Conservation (phyloP, 2,113 vertebrate species). For the Gallinago media region DNA sequence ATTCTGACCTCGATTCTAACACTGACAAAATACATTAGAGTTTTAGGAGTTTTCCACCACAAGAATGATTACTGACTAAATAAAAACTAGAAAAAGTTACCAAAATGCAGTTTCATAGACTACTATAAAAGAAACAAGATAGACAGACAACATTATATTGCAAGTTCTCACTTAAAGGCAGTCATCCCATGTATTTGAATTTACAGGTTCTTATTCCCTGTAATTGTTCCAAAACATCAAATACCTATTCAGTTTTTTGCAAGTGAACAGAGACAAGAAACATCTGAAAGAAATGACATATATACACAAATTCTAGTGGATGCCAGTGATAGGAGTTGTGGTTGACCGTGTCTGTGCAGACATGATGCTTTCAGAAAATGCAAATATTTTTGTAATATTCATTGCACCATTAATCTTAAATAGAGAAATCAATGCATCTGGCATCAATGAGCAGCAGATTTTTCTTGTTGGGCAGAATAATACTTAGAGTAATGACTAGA, state of each 20-base stretch:
- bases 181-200: background rate
- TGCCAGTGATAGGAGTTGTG: background rate
- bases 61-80: background rate
- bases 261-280: background rate
- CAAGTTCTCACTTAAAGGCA: background rate
- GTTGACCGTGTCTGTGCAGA: background rate
- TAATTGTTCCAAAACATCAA: background rate
- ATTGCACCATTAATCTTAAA: background rate
- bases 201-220: background rate
- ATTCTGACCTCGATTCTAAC: background rate
- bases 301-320: background rate
- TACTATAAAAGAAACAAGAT: background rate
- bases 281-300: background rate
- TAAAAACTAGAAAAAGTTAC: background rate
- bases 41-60: background rate
- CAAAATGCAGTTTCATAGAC: background rate
- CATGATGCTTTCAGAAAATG: background rate
- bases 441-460: background rate
- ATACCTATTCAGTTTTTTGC: background rate
- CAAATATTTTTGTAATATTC: background rate
- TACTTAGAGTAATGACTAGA: background rate
- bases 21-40: background rate
- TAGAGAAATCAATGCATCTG: background rate
- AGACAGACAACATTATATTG: background rate
- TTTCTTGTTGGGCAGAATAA: background rate